Conservation (phyloP, 1,140 invertebrate species). For the Popillia japonica region DNA sequence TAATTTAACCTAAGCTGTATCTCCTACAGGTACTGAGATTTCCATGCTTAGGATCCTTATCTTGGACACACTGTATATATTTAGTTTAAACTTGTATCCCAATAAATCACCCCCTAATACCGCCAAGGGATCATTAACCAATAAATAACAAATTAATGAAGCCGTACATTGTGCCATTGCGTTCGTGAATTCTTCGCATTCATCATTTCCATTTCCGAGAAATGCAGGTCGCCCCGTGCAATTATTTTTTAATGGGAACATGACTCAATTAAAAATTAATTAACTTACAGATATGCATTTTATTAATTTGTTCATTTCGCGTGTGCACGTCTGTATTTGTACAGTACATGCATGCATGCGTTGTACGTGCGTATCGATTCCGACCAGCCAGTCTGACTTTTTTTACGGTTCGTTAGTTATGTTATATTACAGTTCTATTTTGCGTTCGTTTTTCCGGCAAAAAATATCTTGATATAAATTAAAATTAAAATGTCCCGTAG, state of each 20-base stretch:
- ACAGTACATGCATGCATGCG: too few relatives aligned
- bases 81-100: neutral
- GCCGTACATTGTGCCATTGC: neutral
- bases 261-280: conserved; percentile 32
- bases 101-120: neutral
- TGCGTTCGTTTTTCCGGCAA: neutral
- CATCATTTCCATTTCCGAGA: conserved; percentile 23
- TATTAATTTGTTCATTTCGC: conserved; percentile 22
- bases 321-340: neutral
- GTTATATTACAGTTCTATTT: conserved; percentile 15
- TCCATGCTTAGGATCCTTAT: too few relatives aligned
- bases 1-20: too few relatives aligned
- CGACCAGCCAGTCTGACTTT: conserved; percentile 1
- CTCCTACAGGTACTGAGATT: too few relatives aligned
- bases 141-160: conserved; percentile 26
- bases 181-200: neutral
- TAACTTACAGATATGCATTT: conserved; percentile 24
- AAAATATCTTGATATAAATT: neutral
- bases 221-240: neutral
- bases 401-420: conserved; percentile 19
- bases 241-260: conserved; percentile 32
- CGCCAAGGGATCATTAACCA: neutral
- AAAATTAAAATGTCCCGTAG: too few relatives aligned
- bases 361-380: neutral
- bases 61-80: too few relatives aligned